phyloP scores from a whole-genome alignment of 2,888 invertebrate species.

The Phlogophora meticulosa region DNA sequence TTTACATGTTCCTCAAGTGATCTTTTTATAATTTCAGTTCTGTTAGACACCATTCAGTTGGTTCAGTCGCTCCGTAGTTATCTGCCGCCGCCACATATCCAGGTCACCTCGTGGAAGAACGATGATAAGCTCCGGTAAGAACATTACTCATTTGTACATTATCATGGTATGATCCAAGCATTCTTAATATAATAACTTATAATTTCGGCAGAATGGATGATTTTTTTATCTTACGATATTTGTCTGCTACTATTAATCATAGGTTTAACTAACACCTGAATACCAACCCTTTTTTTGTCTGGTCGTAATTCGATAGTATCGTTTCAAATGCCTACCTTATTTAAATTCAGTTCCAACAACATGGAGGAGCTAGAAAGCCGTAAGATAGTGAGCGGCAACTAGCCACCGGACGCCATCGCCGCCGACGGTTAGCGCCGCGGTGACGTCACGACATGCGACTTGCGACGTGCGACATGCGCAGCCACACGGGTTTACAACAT shows the following conservation, averaged over 20 bases:
- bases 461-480: constrained; percentile 19
- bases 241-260: no score
- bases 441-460: constrained; percentile 59
- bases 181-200: no score
- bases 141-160: neutral
- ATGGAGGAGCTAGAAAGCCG: constrained; percentile 90
- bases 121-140: constrained; percentile 92
- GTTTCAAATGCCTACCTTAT: neutral
- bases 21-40: constrained; percentile 89
- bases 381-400: constrained; percentile 90
- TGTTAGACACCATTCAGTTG: constrained; percentile 96
- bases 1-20: neutral
- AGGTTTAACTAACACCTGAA: no score
- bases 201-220: no score
- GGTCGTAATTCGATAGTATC: no score
- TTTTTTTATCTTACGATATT: no score
- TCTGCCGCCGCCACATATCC: constrained; percentile 96
- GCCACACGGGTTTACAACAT: constrained; percentile 46
- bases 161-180: neutral
- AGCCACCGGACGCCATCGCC: constrained; percentile 72
- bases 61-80: constrained; percentile 96
- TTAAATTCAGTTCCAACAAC: constrained; percentile 83
- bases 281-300: no score
- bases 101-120: constrained; percentile 97
- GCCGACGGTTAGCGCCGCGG: constrained; percentile 61